These are phyloP conservation scores for Halictus quadricinctus DNA, from an alignment of 2,888 invertebrate genomes.

Conservation along the genomic window DNA sequence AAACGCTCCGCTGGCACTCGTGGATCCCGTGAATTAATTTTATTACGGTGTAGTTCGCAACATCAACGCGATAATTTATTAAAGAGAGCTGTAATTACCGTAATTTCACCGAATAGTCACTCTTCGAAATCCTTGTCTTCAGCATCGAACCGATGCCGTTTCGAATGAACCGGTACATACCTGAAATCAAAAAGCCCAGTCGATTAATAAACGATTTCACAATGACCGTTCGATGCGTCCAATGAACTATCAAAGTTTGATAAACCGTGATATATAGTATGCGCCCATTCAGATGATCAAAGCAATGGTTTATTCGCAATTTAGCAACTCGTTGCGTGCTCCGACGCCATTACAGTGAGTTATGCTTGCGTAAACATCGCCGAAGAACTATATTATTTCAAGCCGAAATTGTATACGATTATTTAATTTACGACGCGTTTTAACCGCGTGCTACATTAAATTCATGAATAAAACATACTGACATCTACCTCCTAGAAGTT, in stretches of 20 bases:
- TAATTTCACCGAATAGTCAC: conserved; percentile 19
- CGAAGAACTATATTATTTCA: background rate
- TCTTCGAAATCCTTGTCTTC: background rate
- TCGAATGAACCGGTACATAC: conserved; percentile 34
- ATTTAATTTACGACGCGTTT: background rate
- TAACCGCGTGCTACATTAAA: background rate
- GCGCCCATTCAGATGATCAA: background rate
- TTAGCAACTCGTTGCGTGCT: background rate
- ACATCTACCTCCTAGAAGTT: too few relatives aligned
- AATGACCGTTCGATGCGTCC: background rate
- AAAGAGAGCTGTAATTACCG: background rate
- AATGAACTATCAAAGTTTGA: conserved; percentile 1
- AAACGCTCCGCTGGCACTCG: background rate
- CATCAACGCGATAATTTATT: background rate
- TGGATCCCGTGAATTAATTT: background rate
- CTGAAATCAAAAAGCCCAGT: conserved; percentile 38
- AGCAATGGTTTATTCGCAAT: background rate
- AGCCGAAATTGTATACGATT: background rate
- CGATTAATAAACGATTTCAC: conserved; percentile 23
- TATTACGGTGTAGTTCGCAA: background rate
- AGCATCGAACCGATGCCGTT: background rate
- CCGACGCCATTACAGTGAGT: background rate
- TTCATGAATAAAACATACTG: background rate
- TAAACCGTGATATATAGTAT: conserved; percentile 1
- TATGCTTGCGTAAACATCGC: background rate